phyloP scores from a whole-genome alignment of 2,113 vertebrate genomes.

The Bettongia penicillata region DNA sequence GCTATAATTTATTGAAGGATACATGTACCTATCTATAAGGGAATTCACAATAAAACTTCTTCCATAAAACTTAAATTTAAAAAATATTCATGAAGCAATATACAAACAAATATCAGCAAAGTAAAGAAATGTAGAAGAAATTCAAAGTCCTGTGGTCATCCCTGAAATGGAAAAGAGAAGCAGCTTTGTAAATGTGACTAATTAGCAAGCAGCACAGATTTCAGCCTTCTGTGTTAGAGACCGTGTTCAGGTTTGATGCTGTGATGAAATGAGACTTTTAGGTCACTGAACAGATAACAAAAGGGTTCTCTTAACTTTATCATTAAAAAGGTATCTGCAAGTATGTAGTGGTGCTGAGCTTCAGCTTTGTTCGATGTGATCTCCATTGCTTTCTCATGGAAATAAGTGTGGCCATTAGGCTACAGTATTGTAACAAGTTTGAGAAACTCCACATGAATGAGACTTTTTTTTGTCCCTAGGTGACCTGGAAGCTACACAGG shows the following conservation, averaged over 20 bases:
- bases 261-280: neutral
- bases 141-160: neutral
- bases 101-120: neutral
- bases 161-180: neutral
- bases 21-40: too few relatives aligned
- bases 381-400: neutral
- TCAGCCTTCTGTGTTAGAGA: neutral
- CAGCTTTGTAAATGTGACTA: neutral
- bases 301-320: neutral
- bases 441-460: neutral
- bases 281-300: neutral
- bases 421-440: neutral
- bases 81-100: neutral
- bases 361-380: neutral
- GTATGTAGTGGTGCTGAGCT: too few relatives aligned
- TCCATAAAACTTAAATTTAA: neutral
- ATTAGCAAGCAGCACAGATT: neutral
- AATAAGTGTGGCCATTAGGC: neutral
- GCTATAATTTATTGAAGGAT: neutral
- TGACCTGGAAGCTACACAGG: neutral
- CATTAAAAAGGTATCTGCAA: neutral
- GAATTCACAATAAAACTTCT: neutral
- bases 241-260: too few relatives aligned
- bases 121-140: neutral
- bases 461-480: neutral